Base-by-base conservation (phyloP, 2,113 vertebrate species). In the Antechinus flavipes region DNA sequence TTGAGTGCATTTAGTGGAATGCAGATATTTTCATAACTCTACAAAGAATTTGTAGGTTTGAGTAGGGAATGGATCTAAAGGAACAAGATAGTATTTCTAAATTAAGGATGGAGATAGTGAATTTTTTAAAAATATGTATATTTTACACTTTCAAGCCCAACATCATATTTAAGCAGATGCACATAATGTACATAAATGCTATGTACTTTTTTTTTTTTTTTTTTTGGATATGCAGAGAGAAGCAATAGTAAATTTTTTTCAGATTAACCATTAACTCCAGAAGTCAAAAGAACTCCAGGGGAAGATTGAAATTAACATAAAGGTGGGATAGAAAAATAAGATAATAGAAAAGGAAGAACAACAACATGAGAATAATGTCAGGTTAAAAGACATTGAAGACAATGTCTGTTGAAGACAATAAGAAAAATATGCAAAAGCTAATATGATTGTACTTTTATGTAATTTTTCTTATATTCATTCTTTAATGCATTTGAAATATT, bases 281-380 rank as follows among this genome's bases (percentile, higher is more conserved):
- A 95, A 96, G 54, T 52, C 25, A 91, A 91, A 56, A 95, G 12
- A 16, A 93, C 27, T 94, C 68, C 19, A 92, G 27, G 96, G 56
- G 47, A 90, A 89, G 56, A 91, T 55, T 92, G 7, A 84, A 19
- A 84, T 84, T 84, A 84, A 54, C 56, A 93, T 97, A 47, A 96
- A 96, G 89, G 90, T 54, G 54, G 89, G 58, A 50, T 96, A 58
- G 93, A 61, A 92, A 92, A 46, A 61, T 94, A 90, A 94, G 49
- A 96, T 30, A 76, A 35, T 96, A 68, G 19, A 42, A 42, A 84
- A 91, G 35, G 26, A 4, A 84, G 92, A 94, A 92, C 91, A 92
- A 61, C 89, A 52, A 89, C 8, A 84, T 94, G 93, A 97, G 94
- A 96, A 92, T 91, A 90, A 95, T 93, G 42, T 42, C n/a, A 84